phyloP scores from a whole-genome alignment of 2,797 vertebrate genomes.

The Uromys caudimaculatus region DNA sequence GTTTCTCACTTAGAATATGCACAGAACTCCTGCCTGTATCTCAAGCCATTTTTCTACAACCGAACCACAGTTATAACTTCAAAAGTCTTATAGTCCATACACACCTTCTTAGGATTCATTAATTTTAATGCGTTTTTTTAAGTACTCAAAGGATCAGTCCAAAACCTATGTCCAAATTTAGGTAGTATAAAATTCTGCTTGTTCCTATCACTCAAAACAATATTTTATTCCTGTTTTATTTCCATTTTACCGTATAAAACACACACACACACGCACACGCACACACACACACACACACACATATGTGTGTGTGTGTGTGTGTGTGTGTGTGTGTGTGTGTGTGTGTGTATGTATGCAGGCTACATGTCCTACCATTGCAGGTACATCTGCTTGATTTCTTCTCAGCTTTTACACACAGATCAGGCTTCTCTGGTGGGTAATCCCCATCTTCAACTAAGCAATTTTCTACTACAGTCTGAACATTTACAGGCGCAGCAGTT shows the following conservation, averaged over 20 bases:
- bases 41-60: not conserved
- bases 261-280: too few relatives aligned
- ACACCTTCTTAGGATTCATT: not conserved
- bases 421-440: not conserved
- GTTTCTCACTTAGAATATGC: not conserved
- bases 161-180: not conserved
- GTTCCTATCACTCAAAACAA: not conserved
- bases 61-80: not conserved
- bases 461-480: too few relatives aligned
- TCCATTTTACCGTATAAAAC: not conserved
- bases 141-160: not conserved
- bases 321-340: too few relatives aligned
- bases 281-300: too few relatives aligned
- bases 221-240: not conserved
- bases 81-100: not conserved
- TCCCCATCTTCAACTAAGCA: not conserved
- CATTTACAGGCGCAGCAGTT: not conserved
- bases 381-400: not conserved
- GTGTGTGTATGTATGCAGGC: not conserved
- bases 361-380: not conserved
- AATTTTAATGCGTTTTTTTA: not conserved
- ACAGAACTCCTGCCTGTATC: not conserved
- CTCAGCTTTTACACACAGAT: not conserved
- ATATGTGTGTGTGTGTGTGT: too few relatives aligned
- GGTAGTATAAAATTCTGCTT: not conserved